Conservation (phyloP, 2,113 vertebrate genomes). For the Paratilapia polleni region DNA sequence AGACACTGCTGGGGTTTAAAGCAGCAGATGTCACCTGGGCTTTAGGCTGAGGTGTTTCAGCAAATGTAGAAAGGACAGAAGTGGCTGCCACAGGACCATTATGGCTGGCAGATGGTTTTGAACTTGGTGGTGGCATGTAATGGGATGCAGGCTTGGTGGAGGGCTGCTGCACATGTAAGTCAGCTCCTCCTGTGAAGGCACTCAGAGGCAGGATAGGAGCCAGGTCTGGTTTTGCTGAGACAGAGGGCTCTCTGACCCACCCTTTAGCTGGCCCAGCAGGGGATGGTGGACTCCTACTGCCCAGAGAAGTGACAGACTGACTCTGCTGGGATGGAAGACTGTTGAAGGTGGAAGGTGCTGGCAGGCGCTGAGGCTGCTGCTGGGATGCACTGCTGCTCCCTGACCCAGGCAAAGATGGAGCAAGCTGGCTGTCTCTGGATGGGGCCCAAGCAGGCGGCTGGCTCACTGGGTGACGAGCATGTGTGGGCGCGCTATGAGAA, state of each 20-base stretch:
- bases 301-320: conserved; percentile 34
- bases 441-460: conserved; percentile 60
- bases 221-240: conserved; percentile 42
- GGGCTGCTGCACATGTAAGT: conserved; percentile 56
- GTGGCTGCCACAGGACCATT: conserved; percentile 59
- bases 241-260: conserved; percentile 32
- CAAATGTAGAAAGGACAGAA: conserved; percentile 2
- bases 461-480: conserved; percentile 49
- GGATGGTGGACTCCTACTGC: conserved; percentile 38
- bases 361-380: conserved; percentile 34
- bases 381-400: conserved; percentile 41
- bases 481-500: conserved; percentile 42
- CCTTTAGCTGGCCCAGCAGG: conserved; percentile 12
- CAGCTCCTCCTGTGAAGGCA: conserved; percentile 66
- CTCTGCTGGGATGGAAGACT: conserved; percentile 50
- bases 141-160: conserved; percentile 35
- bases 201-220: conserved; percentile 63
- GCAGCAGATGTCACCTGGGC: conserved; percentile 17
- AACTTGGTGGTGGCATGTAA: conserved; percentile 31
- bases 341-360: conserved; percentile 62
- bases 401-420: conserved; percentile 43
- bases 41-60: conserved; percentile 47
- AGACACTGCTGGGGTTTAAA: conserved; percentile 15
- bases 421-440: conserved; percentile 47
- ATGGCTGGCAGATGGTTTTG: conserved; percentile 35